Evolutionary conservation across 2,797 vertebrate species (phyloP).

Genomic region (Phyllotis vaccarum): DNA sequence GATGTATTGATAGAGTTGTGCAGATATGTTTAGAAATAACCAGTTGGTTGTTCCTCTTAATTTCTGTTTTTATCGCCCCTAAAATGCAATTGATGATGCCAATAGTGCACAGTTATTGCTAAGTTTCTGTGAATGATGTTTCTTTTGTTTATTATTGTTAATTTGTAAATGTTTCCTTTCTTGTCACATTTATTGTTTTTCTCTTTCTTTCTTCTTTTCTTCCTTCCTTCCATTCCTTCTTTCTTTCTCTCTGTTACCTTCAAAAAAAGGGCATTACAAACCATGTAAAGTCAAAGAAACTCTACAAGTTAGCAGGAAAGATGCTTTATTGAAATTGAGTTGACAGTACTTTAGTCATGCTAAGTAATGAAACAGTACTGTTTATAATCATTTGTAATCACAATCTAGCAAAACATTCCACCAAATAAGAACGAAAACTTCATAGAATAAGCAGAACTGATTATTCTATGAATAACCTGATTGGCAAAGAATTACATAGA

Average conservation of each 20-base stretch:
- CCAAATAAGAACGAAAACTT: not conserved
- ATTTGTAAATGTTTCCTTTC: not conserved
- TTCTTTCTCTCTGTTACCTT: not conserved
- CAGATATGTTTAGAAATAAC: not conserved
- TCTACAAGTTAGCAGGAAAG: not conserved
- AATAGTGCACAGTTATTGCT: not conserved
- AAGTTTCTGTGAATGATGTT: not conserved
- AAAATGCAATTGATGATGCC: not conserved
- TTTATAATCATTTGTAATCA: not conserved
- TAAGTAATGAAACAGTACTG: not conserved
- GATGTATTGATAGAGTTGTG: not conserved
- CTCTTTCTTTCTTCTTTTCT: not conserved
- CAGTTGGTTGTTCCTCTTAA: not conserved
- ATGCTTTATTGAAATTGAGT: not conserved
- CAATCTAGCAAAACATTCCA: not conserved
- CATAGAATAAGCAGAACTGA: slow-evolving; percentile 1
- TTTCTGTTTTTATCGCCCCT: not conserved
- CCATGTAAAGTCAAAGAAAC: not conserved
- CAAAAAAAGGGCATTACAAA: not conserved
- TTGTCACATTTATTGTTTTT: not conserved
- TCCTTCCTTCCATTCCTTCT: not conserved
- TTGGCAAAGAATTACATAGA: not conserved
- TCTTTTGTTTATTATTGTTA: not conserved
- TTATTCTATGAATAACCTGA: no score
- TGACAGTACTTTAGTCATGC: not conserved